Percentiles rank a stretch among this genome's conserved stretches.
These are phyloP conservation scores for Morpho helenor DNA, from an alignment of 2,888 invertebrate species.

Conservation along the genomic window DNA sequence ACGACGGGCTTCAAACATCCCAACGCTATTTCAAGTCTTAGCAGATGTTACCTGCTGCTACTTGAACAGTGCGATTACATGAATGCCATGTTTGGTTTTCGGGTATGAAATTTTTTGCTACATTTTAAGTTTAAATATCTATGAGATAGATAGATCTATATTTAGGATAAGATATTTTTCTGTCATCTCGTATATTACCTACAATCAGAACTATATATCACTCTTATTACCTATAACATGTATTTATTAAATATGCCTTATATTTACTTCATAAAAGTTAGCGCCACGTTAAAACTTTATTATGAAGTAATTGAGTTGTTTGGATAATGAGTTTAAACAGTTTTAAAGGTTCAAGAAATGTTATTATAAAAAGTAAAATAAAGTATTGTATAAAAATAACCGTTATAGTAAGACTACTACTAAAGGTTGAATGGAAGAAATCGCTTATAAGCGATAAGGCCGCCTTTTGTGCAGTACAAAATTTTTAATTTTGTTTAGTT, in stretches of 20 bases:
- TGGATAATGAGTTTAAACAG: too few relatives aligned
- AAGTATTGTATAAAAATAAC: too few relatives aligned
- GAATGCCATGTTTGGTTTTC: slow-evolving; percentile 26
- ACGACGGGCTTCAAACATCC: slow-evolving; percentile 4
- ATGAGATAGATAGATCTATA: neutral
- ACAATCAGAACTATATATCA: neutral
- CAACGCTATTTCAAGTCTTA: slow-evolving; percentile 18
- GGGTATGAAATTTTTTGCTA: slow-evolving; percentile 17
- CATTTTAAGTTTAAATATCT: neutral
- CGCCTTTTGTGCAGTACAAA: too few relatives aligned
- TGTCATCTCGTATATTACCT: neutral
- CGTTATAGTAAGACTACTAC: too few relatives aligned
- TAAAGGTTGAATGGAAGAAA: too few relatives aligned
- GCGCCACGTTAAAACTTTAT: too few relatives aligned
- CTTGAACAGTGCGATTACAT: slow-evolving; percentile 26
- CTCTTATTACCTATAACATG: neutral
- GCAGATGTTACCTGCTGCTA: slow-evolving; percentile 26
- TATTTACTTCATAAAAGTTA: neutral
- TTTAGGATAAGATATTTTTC: neutral
- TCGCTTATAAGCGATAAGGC: too few relatives aligned
- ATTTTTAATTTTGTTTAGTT: too few relatives aligned
- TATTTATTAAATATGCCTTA: neutral
- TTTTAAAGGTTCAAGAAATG: too few relatives aligned
- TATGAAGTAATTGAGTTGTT: too few relatives aligned
- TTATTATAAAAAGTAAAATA: too few relatives aligned